These are phyloP conservation scores for Otus sunia DNA, from an alignment of 2,113 vertebrate species.

Conservation along the genomic window DNA sequence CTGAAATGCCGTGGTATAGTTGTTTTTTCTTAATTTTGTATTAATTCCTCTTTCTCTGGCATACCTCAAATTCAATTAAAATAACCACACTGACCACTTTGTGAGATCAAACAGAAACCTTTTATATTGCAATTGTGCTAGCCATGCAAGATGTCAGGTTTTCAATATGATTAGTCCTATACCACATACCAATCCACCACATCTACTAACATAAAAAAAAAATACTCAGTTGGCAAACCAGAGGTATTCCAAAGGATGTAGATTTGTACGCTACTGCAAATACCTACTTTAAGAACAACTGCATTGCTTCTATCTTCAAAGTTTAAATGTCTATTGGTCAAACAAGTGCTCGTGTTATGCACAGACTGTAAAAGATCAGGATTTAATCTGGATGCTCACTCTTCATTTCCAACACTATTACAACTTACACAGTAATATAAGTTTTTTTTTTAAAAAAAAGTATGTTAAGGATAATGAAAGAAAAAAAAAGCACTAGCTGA, in stretches of 20 bases:
- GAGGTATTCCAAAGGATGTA: neutral
- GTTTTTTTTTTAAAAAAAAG: neutral
- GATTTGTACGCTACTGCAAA: neutral
- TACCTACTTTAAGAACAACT: neutral
- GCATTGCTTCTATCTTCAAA: neutral
- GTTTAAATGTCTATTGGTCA: neutral
- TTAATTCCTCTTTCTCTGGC: neutral
- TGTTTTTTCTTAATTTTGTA: neutral
- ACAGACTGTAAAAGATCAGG: neutral
- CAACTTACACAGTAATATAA: neutral
- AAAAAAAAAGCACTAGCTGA: neutral
- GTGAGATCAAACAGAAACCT: neutral
- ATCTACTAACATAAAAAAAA: neutral
- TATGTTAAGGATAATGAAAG: neutral
- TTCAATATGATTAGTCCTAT: neutral
- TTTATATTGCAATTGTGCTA: neutral
- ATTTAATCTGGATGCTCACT: neutral
- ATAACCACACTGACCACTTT: neutral
- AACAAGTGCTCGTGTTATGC: neutral
- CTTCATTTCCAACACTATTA: neutral
- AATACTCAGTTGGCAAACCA: neutral
- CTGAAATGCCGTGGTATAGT: rapidly evolving
- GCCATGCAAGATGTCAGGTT: neutral
- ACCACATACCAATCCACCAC: neutral
- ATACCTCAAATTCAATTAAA: neutral